Conservation (phyloP, 1,140 invertebrate genomes). For the Ips nitidus region DNA sequence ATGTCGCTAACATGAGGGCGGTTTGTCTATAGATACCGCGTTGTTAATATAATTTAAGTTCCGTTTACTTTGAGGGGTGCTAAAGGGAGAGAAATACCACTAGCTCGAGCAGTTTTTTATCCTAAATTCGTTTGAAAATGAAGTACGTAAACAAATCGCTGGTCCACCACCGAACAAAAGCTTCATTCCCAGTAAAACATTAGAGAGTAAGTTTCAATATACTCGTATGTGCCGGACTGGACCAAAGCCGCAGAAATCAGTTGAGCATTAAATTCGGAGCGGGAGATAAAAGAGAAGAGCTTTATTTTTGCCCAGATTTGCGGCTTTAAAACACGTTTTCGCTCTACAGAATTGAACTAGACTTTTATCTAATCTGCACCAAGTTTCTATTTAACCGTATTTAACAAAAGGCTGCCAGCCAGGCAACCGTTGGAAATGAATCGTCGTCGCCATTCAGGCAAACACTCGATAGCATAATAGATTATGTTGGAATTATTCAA, state of each 20-base stretch:
- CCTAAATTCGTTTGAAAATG: no score
- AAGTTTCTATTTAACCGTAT: constrained; percentile 37
- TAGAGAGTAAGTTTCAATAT: constrained; percentile 29
- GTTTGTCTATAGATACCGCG: constrained; percentile 26
- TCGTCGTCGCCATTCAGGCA: constrained; percentile 25
- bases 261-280: constrained; percentile 36
- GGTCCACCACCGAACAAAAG: constrained; percentile 11
- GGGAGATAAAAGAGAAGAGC: constrained; percentile 32
- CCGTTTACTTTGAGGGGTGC: constrained; percentile 10
- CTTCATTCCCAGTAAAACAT: constrained; percentile 23
- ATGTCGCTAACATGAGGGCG: constrained; percentile 29
- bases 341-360: constrained; percentile 37
- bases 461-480: constrained; percentile 33
- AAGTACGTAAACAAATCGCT: no score
- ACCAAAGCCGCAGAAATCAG: constrained; percentile 33
- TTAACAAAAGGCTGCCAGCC: constrained; percentile 35
- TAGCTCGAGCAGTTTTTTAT: no score
- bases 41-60: constrained; percentile 29
- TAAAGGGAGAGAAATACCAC: not conserved
- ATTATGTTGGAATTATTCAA: constrained; percentile 2
- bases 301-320: constrained; percentile 38
- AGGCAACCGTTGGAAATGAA: constrained; percentile 34
- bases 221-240: constrained; percentile 15
- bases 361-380: constrained; percentile 38
- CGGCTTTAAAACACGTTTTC: constrained; percentile 38